Percentiles rank a stretch among this genome's conserved stretches.
Evolutionary conservation across 2,888 invertebrate genomes (phyloP).

Genomic region (Cremastinae sp.): DNA sequence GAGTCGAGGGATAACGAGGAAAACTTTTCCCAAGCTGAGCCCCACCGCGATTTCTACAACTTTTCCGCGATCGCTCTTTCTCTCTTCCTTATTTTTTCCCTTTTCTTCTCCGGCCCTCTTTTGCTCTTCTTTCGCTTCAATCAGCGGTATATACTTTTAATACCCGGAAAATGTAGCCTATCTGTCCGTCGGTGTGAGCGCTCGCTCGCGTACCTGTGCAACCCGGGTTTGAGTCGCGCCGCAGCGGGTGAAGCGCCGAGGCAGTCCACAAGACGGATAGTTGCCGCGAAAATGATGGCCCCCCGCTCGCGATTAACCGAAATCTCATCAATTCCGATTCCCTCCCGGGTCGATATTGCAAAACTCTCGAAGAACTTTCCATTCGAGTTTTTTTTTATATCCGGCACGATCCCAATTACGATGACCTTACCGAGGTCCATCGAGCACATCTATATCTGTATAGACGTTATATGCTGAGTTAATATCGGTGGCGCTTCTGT

Average conservation of each 20-base stretch:
- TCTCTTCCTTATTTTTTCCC: conserved; percentile 28
- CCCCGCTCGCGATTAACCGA: conserved; percentile 15
- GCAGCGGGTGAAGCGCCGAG: conserved; percentile 22
- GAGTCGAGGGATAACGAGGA: conserved; percentile 64
- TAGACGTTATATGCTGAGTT: too few species aligned
- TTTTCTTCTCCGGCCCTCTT: conserved; percentile 33
- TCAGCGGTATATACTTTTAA: conserved; percentile 18
- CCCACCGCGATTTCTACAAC: conserved; percentile 43
- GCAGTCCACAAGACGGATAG: conserved; percentile 18
- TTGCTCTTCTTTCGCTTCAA: conserved; percentile 35
- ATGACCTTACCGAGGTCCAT: background rate
- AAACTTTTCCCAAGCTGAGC: conserved; percentile 60
- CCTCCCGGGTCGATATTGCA: conserved; percentile 11
- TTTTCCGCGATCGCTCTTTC: conserved; percentile 56
- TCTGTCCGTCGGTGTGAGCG: background rate
- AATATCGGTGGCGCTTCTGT: conserved; percentile 59
- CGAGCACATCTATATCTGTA: background rate
- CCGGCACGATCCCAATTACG: background rate
- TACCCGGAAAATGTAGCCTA: conserved; percentile 8
- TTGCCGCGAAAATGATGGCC: conserved; percentile 8
- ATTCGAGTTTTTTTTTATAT: conserved; percentile 14
- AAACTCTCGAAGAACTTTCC: conserved; percentile 12
- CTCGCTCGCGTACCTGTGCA: background rate
- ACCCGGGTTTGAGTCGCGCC: conserved; percentile 6
- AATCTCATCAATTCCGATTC: conserved; percentile 22